Base-by-base conservation (phyloP, 2,797 vertebrate genomes). In the Rhadinocentrus ornatus region DNA sequence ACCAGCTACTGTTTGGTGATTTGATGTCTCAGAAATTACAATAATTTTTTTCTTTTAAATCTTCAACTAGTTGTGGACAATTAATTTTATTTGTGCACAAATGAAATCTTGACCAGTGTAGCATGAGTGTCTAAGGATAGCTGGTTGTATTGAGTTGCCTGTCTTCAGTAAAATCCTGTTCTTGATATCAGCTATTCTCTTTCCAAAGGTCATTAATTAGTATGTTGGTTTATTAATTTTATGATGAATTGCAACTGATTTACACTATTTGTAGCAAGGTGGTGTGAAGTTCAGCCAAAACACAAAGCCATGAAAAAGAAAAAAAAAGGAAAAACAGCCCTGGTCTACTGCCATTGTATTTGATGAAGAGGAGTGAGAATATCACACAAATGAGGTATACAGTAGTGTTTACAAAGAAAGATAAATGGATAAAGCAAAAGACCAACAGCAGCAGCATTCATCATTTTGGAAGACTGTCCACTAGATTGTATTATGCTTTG, bases 371-470 rank as follows among this genome's bases (percentile, higher is more conserved):
- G 34, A 63, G 27, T 35, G 46, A 63, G 56, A 69, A 54, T 70
- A 46, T 46, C 56, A 35, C 8, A 57, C 37, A 26, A 69, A 69
- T 67, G 69, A 65, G 35, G 29, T 73, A 24, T 65, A 54, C 39
- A 44, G 59, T 44, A n/a, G 59, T 55, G 78, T 85, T 80, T 78
- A 57, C 65, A 81, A 78, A 78, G 56, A 85, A 83, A 81, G 83
- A 90, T 75, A 61, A 88, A 91, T 87, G 81, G 80, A 75, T 69
- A 50, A 55, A 59, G 73, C 72, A 54, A 72, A 65, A 20, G 39
- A 64, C 46, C 70, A 54, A 64, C 57, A 64, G 63, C 79, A 87
- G 41, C 44, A n/a, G 44, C 44, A 54, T 91, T 86, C 57, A 87
- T 91, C 88, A 84, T 54, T 67, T 62, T 41, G 26, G 48, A 66